These are phyloP conservation scores for Oncorhynchus mykiss DNA, from an alignment of 2,113 vertebrate species.

Conservation along the genomic window DNA sequence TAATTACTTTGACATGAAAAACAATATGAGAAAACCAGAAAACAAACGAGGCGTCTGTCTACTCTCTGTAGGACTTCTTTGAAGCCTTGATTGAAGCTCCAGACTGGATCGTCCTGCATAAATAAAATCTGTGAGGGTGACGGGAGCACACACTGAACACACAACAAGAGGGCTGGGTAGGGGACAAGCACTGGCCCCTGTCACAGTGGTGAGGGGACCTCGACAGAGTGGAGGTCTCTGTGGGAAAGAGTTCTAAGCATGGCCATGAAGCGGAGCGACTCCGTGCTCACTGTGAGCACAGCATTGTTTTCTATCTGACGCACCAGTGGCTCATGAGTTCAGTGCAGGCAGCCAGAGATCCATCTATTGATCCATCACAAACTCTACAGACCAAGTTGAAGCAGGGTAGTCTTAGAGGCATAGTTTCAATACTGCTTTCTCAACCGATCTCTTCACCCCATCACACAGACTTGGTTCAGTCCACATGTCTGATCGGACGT, in stretches of 20 bases:
- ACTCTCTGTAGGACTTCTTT: constrained; percentile 36
- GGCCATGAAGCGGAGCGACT: constrained; percentile 7
- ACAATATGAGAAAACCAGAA: constrained; percentile 44
- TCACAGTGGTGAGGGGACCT: constrained; percentile 32
- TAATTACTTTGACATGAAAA: constrained; percentile 67
- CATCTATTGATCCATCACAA: neutral
- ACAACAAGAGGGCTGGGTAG: constrained; percentile 16
- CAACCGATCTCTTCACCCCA: neutral
- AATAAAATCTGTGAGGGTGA: constrained; percentile 72
- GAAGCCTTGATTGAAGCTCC: constrained; percentile 40
- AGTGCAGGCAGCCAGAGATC: no score
- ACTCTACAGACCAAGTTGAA: no score
- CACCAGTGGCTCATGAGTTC: neutral
- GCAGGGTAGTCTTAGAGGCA: no score
- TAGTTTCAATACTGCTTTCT: no score
- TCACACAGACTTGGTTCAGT: constrained; percentile 49
- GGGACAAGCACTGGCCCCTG: constrained; percentile 5
- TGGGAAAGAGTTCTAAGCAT: neutral
- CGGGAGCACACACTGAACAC: constrained; percentile 26
- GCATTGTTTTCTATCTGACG: constrained; percentile 15
- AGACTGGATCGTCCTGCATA: constrained; percentile 69
- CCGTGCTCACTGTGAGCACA: neutral
- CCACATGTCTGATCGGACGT: constrained; percentile 35
- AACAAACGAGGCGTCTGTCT: constrained; percentile 13
- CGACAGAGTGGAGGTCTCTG: neutral